Evolutionary conservation across 2,888 invertebrate genomes (phyloP), one percentile per base, ranked within the genome.

Genomic region (Drosophila nigritarsus): DNA sequence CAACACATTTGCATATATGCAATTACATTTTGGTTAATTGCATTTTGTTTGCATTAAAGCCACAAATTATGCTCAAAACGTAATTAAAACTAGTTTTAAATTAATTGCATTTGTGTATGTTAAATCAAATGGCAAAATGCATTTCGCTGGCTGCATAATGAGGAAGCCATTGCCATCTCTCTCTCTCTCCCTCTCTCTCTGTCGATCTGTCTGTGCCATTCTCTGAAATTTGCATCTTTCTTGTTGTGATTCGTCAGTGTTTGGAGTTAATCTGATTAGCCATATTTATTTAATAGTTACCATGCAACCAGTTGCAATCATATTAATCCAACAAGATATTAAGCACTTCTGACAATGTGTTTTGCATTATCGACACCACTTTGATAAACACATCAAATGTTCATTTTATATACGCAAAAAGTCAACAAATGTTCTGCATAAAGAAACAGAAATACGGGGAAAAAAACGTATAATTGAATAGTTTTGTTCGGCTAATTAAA

Each of bases 21-120:
- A 69, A 65, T 77, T 80, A 67, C 60, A 74, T 70, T 67, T 65
- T 55, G 74, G 65, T 86, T 86, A 83, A 86, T 83, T 83, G 81
- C 78, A 83, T 83, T 87, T 73, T 49, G 68, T 54, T 68, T 69
- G 59, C 51, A 66, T 66, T 84, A 75, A 82, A 74, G 75, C 79
- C 79, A 69, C 85, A 87, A 84, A 83, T 82, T 76, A 87, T 87
- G 87, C 82, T 76, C 62, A 69, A 78, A 82, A 68, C 67, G 73
- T 87, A 83, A 87, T 84, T 84, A 84, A 71, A 82, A 79, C 78
- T 82, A 73, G 82, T 75, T 83, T 75, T 71, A 59, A 74, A 75
- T 83, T 81, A 86, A 83, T 86, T 86, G 73, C 54, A 83, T 83
- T 83, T 83, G 70, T 56, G 55, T 73, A 58, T 74, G 70, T 73